phyloP scores from a whole-genome alignment of 2,797 vertebrate genomes.

The Helicolenus hilgendorfi region DNA sequence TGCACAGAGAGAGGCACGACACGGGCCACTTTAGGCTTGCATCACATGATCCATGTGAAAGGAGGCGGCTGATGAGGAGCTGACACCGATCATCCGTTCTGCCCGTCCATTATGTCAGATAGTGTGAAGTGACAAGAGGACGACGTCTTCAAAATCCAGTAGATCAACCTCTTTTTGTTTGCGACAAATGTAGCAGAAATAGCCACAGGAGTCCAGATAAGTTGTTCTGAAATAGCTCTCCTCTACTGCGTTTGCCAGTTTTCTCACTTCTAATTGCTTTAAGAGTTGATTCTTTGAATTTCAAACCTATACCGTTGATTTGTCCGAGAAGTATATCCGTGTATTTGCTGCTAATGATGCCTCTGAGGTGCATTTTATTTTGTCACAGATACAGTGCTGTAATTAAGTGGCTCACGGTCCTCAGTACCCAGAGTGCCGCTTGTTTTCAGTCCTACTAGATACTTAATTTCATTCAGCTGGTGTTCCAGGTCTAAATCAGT shows the following conservation, averaged over 20 bases:
- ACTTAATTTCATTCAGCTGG: constrained; percentile 83
- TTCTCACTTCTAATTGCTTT: constrained; percentile 61
- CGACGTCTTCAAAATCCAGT: constrained; percentile 79
- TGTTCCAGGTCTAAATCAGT: constrained; percentile 82
- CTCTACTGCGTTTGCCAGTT: constrained; percentile 60
- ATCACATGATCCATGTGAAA: constrained; percentile 80
- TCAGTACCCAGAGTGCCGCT: constrained; percentile 63
- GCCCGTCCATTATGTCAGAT: constrained; percentile 87
- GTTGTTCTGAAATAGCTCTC: constrained; percentile 76
- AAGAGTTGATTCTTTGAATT: constrained; percentile 54
- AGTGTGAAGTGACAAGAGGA: constrained; percentile 84
- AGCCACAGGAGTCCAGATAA: constrained; percentile 81
- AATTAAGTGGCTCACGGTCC: constrained; percentile 77
- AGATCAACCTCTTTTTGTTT: constrained; percentile 88
- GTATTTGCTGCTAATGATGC: constrained; percentile 69
- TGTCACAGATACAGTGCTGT: constrained; percentile 67
- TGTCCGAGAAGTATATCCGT: constrained; percentile 34
- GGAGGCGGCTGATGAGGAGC: constrained; percentile 79
- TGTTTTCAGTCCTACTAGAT: constrained; percentile 72
- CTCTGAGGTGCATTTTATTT: constrained; percentile 74
- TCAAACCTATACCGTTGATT: constrained; percentile 45
- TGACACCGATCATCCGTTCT: constrained; percentile 86
- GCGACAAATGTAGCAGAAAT: constrained; percentile 90
- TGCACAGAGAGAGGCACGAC: constrained; percentile 12
- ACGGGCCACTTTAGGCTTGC: constrained; percentile 76